Evolutionary conservation across 1,140 invertebrate species (phyloP).

Genomic region (Drosophila murphyi): DNA sequence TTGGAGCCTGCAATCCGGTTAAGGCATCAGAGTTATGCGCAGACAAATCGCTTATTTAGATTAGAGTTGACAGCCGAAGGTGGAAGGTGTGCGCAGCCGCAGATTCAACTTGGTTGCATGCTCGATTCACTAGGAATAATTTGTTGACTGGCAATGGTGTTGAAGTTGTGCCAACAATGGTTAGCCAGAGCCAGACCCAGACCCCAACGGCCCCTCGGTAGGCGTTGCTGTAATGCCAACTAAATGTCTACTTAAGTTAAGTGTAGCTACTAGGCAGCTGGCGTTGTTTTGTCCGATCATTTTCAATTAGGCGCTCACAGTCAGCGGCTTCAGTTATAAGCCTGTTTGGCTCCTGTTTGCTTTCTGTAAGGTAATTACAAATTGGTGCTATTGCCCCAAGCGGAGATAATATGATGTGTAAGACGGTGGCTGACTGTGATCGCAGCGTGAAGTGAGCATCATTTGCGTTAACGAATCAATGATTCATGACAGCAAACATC

Average conservation of each 20-base stretch:
- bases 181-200: slow-evolving; percentile 9
- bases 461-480: slow-evolving; percentile 46
- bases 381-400: slow-evolving; percentile 1
- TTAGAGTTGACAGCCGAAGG: slow-evolving; percentile 63
- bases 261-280: slow-evolving; percentile 24
- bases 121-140: slow-evolving; percentile 23
- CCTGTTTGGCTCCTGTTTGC: not conserved
- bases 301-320: slow-evolving; percentile 63
- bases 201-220: not conserved
- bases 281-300: slow-evolving; percentile 46
- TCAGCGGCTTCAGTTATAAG: slow-evolving; percentile 11
- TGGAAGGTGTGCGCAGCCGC: slow-evolving; percentile 39
- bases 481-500: slow-evolving; percentile 30
- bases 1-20: slow-evolving; percentile 29
- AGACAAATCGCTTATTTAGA: slow-evolving; percentile 79
- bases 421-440: slow-evolving; percentile 58
- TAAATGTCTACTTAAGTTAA: slow-evolving; percentile 70
- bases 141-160: slow-evolving; percentile 26
- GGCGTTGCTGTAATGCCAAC: slow-evolving; percentile 63
- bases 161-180: slow-evolving; percentile 42
- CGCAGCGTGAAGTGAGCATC: slow-evolving; percentile 36
- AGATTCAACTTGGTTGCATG: slow-evolving; percentile 43
- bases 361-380: slow-evolving; percentile 5
- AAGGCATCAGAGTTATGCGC: slow-evolving; percentile 65
- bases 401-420: slow-evolving; percentile 42